Percentiles rank a stretch among this genome's conserved stretches.
Conservation (phyloP, 2,888 invertebrate genomes). For the Cantharis rufa region DNA sequence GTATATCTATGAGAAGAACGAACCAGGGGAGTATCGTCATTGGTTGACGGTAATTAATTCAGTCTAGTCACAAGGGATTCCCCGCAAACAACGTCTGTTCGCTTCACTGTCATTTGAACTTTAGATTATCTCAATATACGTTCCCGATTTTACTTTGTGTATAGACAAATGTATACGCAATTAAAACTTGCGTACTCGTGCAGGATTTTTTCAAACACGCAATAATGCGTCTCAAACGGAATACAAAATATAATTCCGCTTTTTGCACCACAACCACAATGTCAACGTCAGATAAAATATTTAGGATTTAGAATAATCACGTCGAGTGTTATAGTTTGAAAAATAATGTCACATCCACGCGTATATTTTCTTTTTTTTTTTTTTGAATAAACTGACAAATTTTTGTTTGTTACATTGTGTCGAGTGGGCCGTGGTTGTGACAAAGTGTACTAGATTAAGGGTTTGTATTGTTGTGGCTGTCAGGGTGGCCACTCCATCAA, state of each 20-base stretch:
- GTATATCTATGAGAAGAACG: conserved; percentile 19
- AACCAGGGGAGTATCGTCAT: conserved; percentile 37
- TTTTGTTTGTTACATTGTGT: conserved; percentile 32
- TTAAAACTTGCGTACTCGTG: not conserved
- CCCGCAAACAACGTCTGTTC: conserved; percentile 44
- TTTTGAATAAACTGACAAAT: conserved; percentile 27
- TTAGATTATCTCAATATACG: conserved; percentile 38
- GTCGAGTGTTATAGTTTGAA: conserved; percentile 2
- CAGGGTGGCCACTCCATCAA: conserved; percentile 53
- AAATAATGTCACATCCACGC: conserved; percentile 27
- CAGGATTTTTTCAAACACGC: not conserved
- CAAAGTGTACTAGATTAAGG: conserved; percentile 53
- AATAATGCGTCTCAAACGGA: not conserved
- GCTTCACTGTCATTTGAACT: conserved; percentile 47
- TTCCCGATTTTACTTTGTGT: conserved; percentile 29
- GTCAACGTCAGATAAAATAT: conserved; percentile 2
- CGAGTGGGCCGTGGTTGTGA: conserved; percentile 48
- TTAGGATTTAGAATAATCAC: not conserved
- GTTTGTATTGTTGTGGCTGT: conserved; percentile 47
- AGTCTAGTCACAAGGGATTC: conserved; percentile 46
- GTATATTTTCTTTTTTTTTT: not conserved
- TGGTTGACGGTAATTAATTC: conserved; percentile 48
- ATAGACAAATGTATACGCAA: conserved; percentile 2
- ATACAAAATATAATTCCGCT: not conserved
- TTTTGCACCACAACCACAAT: not conserved